Base-by-base conservation (phyloP, 2,888 invertebrate genomes). In the Nasonovia ribisnigri region DNA sequence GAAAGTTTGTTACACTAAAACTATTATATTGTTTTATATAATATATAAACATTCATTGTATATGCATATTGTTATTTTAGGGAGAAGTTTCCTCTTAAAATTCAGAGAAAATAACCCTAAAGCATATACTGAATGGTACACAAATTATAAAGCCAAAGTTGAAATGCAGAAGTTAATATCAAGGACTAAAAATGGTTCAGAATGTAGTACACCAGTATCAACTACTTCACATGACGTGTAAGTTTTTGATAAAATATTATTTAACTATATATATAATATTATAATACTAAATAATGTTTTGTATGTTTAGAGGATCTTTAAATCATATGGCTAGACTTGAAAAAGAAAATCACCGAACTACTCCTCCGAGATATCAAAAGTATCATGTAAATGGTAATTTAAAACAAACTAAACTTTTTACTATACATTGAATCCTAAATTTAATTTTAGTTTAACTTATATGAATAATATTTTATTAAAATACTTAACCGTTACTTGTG, bases 71-170 rank as follows among this genome's bases (percentile, higher is more conserved):
- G 42, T 87, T 48, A n/a, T 93, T 90, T 86, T 90, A 93, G 93
- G 60, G 4, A 90, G 60, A 51, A 93, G 87, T 86, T 93, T 90
- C 8, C 86, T 94, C 5, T 88, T 94, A 48, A 87, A 92, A 88
- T 94, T 94, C 88, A 90, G 94, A 95, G 48, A 95, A 95, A 94
- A 97, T 89, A 97, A 98, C 96, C 98, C 98, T 46, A 97, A 97
- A 95, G 97, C 97, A 48, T 98, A 98, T 96, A 96, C 97, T 95
- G 97, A 97, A 95, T 97, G 97, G 96, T 98, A 98, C 96, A 96
- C 97, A 95, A 97, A 97, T 95, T 97, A 97, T 88, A 91, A 94
- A 94, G 57, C 91, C 11, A 90, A 93, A 93, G 93, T 93, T 51
- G 93, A 93, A 90, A 93, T 93, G 93, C 93, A 93, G 67, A 93